Evolutionary conservation across 2,113 vertebrate species (phyloP).

Genomic region (Callionymus lyra): DNA sequence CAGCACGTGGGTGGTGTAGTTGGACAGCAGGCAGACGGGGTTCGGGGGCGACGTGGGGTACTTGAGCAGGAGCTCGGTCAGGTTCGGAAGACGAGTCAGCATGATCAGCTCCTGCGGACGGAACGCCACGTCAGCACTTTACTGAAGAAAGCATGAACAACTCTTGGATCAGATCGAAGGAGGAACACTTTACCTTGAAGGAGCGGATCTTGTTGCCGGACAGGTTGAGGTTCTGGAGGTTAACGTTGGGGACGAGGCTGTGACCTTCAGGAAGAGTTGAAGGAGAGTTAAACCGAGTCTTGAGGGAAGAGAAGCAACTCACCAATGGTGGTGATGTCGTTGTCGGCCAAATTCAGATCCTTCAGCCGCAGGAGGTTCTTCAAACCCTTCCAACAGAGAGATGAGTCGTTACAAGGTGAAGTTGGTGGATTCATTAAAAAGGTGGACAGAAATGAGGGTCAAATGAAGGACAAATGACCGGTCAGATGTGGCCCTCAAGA

Average conservation of each 20-base stretch:
- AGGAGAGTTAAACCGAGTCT: background rate
- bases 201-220: slow-evolving; percentile 83
- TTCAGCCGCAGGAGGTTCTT: slow-evolving; percentile 65
- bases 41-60: slow-evolving; percentile 75
- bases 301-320: slow-evolving; percentile 27
- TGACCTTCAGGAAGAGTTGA: slow-evolving; percentile 51
- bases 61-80: slow-evolving; percentile 73
- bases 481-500: too few species aligned
- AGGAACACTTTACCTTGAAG: slow-evolving; percentile 83
- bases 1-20: slow-evolving; percentile 79
- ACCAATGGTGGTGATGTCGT: slow-evolving; percentile 71
- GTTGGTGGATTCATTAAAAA: background rate
- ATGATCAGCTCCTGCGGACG: slow-evolving; percentile 73
- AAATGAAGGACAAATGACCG: too few species aligned
- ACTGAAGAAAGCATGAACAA: slow-evolving; percentile 7
- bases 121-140: background rate
- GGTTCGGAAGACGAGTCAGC: slow-evolving; percentile 59
- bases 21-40: slow-evolving; percentile 78
- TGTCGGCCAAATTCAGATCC: slow-evolving; percentile 78
- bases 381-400: slow-evolving; percentile 61
- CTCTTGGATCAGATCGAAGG: slow-evolving; percentile 22
- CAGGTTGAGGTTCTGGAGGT: slow-evolving; percentile 76
- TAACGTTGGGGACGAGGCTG: slow-evolving; percentile 70
- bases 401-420: background rate
- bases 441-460: too few species aligned